Evolutionary conservation across 2,113 vertebrate species (phyloP).

Genomic region (Colius striatus): DNA sequence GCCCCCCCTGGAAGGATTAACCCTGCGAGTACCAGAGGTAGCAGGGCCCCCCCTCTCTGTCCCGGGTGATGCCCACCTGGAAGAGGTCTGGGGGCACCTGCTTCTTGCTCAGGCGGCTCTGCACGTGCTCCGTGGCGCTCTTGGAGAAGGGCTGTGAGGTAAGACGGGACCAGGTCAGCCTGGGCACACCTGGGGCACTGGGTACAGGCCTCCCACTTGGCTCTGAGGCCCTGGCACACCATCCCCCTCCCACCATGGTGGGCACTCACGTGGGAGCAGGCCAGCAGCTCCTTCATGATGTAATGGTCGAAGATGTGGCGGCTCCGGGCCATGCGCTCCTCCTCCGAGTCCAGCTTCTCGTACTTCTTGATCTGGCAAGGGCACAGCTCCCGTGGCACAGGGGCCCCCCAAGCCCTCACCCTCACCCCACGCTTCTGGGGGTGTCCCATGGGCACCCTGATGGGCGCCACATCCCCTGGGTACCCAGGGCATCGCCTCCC

Average conservation of each 20-base stretch:
- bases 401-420: neutral
- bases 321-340: slow-evolving; percentile 67
- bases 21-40: neutral
- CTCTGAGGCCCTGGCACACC: too few relatives aligned
- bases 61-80: slow-evolving; percentile 61
- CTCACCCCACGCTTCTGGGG: neutral
- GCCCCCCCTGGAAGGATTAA: neutral
- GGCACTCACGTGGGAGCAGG: slow-evolving; percentile 78
- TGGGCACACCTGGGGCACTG: neutral
- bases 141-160: slow-evolving; percentile 77
- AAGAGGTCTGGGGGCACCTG: slow-evolving; percentile 81
- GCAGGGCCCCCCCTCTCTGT: neutral
- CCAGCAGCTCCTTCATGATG: slow-evolving; percentile 83
- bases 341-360: slow-evolving; percentile 79
- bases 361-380: slow-evolving; percentile 78
- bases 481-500: neutral
- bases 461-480: neutral
- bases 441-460: too few relatives aligned
- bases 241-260: too few relatives aligned
- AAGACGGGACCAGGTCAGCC: neutral
- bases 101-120: slow-evolving; percentile 77
- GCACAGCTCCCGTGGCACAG: neutral
- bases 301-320: slow-evolving; percentile 79
- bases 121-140: slow-evolving; percentile 76
- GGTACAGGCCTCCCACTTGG: neutral